Conservation (phyloP, 2,888 invertebrate genomes). For the Hartigia nigra region DNA sequence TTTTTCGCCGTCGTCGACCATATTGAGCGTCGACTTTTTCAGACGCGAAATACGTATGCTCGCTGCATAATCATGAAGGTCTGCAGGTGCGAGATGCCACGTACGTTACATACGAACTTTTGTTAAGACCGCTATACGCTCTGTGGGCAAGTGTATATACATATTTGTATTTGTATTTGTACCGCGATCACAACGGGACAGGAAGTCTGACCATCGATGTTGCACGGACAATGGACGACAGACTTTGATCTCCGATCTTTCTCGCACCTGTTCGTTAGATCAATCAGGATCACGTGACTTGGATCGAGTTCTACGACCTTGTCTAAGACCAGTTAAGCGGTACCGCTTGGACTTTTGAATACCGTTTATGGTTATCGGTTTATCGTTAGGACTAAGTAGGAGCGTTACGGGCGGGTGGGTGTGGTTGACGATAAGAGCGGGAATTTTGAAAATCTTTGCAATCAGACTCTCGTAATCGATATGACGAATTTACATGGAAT, state of each 20-base stretch:
- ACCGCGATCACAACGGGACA: background rate
- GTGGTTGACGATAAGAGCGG: too few species aligned
- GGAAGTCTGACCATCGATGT: background rate
- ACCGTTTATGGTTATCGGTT: background rate
- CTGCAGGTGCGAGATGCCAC: constrained; percentile 34
- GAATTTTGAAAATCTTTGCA: background rate
- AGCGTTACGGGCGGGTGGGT: too few species aligned
- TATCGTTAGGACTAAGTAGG: background rate
- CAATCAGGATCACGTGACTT: background rate
- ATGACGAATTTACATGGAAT: background rate
- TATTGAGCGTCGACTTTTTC: background rate
- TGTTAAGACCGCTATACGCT: background rate
- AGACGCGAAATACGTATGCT: constrained; percentile 28
- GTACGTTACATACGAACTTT: constrained; percentile 18
- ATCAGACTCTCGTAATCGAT: background rate
- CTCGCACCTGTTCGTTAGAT: background rate
- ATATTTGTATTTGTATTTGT: background rate
- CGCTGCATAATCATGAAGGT: constrained; percentile 33
- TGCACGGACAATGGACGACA: background rate
- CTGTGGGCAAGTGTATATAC: background rate
- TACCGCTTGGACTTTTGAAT: background rate
- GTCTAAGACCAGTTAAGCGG: background rate
- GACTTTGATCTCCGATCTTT: background rate
- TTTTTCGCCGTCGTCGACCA: background rate
- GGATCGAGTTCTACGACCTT: background rate